A percentile compares a stretch with the other conserved stretches of the same genome.
These are phyloP conservation scores for Hoplostethus atlanticus DNA, from an alignment of 2,797 vertebrate genomes.

Conservation along the genomic window DNA sequence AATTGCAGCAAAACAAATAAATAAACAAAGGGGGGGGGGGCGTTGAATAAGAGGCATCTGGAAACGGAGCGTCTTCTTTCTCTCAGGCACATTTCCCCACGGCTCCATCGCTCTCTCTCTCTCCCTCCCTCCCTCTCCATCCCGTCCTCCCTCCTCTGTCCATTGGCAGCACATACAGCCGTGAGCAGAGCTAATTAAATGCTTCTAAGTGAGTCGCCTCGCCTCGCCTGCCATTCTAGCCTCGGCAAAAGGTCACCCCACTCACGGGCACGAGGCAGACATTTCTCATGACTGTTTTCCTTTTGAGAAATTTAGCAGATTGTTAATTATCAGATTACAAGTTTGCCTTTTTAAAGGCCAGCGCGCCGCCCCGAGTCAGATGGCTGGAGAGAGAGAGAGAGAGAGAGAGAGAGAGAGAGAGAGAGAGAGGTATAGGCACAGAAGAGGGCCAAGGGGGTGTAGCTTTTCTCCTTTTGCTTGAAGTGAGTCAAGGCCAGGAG, in stretches of 20 bases:
- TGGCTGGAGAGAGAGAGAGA: constrained; percentile 23
- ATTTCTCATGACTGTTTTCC: constrained; percentile 81
- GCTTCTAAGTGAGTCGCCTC: constrained; percentile 83
- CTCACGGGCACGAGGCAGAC: constrained; percentile 80
- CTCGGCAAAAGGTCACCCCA: constrained; percentile 81
- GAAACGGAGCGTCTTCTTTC: constrained; percentile 13
- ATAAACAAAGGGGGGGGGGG: not conserved
- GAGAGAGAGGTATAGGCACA: constrained; percentile 32
- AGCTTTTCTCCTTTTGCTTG: constrained; percentile 51
- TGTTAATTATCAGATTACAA: constrained; percentile 87
- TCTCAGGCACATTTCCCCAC: not conserved
- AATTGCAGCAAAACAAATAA: not conserved
- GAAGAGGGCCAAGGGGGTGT: constrained; percentile 54
- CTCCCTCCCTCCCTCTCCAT: constrained; percentile 27
- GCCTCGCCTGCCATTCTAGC: constrained; percentile 73
- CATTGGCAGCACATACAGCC: constrained; percentile 74
- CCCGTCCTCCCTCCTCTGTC: constrained; percentile 45
- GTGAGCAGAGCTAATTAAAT: constrained; percentile 85
- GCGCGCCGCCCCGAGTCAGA: constrained; percentile 63
- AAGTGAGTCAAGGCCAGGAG: constrained; percentile 65
- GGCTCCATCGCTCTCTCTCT: constrained; percentile 17
- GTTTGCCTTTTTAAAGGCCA: constrained; percentile 83
- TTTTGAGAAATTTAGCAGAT: constrained; percentile 84
- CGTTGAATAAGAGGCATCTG: constrained; percentile 6
- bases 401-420: not conserved